Percentiles rank a stretch among this genome's conserved stretches.
Evolutionary conservation across 2,888 invertebrate species (phyloP).

Genomic region (Neocrepidodera transversa): DNA sequence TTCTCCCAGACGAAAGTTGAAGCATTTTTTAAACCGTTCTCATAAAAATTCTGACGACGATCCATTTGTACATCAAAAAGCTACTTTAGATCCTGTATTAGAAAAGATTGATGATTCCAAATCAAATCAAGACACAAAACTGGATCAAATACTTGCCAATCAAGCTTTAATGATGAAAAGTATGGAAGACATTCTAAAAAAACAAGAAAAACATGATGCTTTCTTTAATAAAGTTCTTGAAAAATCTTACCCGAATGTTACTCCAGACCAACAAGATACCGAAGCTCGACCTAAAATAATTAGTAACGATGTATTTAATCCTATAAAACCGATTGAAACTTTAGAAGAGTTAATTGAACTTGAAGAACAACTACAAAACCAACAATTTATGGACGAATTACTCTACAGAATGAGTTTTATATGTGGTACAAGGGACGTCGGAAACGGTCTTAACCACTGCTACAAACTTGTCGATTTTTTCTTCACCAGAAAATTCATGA

Average conservation of each 20-base stretch:
- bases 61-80: background rate
- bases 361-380: conserved; percentile 28
- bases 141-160: conserved; percentile 2
- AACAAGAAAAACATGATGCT: background rate
- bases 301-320: background rate
- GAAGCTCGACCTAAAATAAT: background rate
- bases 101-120: no score
- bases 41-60: background rate
- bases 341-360: conserved; percentile 24
- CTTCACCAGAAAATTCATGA: conserved; percentile 37
- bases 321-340: conserved; percentile 27
- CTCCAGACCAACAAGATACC: background rate
- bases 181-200: background rate
- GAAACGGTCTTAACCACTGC: conserved; percentile 29
- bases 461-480: conserved; percentile 36
- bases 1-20: no score
- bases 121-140: background rate
- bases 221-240: background rate
- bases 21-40: background rate
- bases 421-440: conserved; percentile 30
- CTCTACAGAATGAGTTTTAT: conserved; percentile 22
- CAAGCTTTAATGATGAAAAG: background rate
- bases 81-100: background rate
- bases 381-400: conserved; percentile 19
- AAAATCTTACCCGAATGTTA: background rate